Percentiles rank a stretch among this genome's conserved stretches.
phyloP scores from a whole-genome alignment of 2,113 vertebrate species.

The Laterallus jamaicensis region DNA sequence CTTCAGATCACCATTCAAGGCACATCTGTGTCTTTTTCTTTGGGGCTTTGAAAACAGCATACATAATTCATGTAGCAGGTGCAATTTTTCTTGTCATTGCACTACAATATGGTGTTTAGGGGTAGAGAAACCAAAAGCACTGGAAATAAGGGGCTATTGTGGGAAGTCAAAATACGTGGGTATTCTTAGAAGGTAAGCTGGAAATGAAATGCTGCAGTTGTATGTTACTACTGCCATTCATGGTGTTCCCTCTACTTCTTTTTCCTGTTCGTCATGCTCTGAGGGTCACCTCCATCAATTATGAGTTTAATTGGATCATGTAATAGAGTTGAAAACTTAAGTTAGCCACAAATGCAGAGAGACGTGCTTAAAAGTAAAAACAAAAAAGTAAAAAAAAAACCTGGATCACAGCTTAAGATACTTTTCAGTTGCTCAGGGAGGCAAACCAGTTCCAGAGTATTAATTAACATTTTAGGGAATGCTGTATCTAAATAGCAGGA shows the following conservation, averaged over 20 bases:
- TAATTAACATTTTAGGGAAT: constrained; percentile 46
- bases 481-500: neutral
- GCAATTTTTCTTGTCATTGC: neutral
- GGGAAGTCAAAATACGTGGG: neutral
- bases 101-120: neutral
- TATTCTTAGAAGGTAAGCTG: neutral
- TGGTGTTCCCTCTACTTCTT: neutral
- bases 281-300: neutral
- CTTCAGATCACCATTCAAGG: neutral
- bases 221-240: neutral
- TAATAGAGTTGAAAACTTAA: neutral
- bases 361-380: neutral
- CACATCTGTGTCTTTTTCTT: neutral
- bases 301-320: neutral
- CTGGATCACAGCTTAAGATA: neutral
- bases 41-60: neutral
- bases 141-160: neutral
- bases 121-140: neutral
- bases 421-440: neutral
- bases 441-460: neutral
- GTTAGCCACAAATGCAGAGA: neutral
- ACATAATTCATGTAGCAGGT: neutral
- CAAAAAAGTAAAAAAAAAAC: neutral
- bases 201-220: neutral
- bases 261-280: neutral